Evolutionary conservation across 53 echinoderm and acorn worm species (phyloP), one percentile per base, ranked within the genome.

Genomic region (Holothuria leucospilota): DNA sequence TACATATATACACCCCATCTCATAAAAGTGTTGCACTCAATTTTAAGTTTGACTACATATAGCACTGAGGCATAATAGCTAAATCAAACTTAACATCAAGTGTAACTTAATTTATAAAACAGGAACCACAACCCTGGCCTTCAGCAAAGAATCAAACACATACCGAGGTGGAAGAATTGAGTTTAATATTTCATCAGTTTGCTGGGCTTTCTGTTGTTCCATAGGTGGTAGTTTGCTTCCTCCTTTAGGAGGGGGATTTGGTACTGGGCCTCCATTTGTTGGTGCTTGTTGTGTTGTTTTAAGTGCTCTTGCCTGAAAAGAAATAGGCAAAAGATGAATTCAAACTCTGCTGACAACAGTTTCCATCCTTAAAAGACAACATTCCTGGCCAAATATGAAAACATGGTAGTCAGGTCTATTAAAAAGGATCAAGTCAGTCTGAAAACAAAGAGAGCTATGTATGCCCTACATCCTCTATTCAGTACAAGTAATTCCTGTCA

Each of bases 101-200:
- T 34, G 3, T 46, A 46, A 46, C 46, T 5, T 5, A 46, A 11
- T 46, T 46, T 5, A 46, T 46, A 7, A 5, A 46, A 46, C 46
- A 46, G 46, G 8, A 46, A 0, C 11, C 46, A 46, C 0, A 11
- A 46, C 46, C 6, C 11, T 46, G 46, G 8, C 46, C 8, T 46
- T 46, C 46, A 18, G 56, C 16, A 56, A 2, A 18, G 3, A 15
- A 1, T 5, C 56, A 16, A 56, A 34, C 0, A 56, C 70, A 75
- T 69, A 97, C 97, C 97, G 93, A 68, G 96, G 97, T 40, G 97
- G 97, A 61, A 95, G 74, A 63, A 98, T 98, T 29, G 98, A 93
- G 90, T 98, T 98, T 28, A 98, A 87, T 53, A 98, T 98, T 87
- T 98, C 98, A 86, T 98, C 97, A 26, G 98, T 98, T 67, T 98